Evolutionary conservation across 1,140 invertebrate genomes (phyloP), one percentile per base, ranked within the genome.

Genomic region (Olivierus martensii): DNA sequence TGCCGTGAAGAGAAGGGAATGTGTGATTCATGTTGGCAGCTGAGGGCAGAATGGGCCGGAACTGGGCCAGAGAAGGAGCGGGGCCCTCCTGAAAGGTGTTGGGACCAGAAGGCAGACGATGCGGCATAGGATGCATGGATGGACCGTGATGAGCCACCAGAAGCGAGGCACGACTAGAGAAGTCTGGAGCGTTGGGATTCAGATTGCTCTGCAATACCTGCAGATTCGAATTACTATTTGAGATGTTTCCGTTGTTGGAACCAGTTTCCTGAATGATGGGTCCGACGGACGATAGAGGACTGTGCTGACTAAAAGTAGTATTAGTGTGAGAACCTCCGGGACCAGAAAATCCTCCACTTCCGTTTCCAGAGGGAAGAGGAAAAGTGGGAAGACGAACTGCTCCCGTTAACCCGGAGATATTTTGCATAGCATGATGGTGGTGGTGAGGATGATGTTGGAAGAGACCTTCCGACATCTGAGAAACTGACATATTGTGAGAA

Each of bases 131-230:
- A 43, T 50, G 46, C 46, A 52, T 51, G 37, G 45, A 34, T 22
- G 48, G 46, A 49, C 28, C 51, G 17, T 58, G 52, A 15, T 53
- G 51, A 17, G 56, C 43, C 53, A 58, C 52, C 28, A 58, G 28
- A 15, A 58, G 15, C 14, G 53, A 50, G n/a, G 58, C 34, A 38
- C 61, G 55, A 47, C 59, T 57, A 45, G 77, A 77, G 65, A 90
- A 91, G 68, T 89, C 85, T 2, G 86, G 85, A 17, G 87, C 87
- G 62, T 87, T 79, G 1, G 87, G 87, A 71, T 91, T 91, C 46
- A 91, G 73, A 46, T 84, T 75, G 36, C 84, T 88, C 53, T 72
- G 69, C 28, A 74, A 69, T 46, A 58, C 56, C 28, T 53, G 57
- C 46, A 55, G 38, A 45, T 42, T 38, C 1, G 46, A 15, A 46